Percentiles rank a stretch among this genome's conserved stretches.
phyloP scores from a whole-genome alignment of 2,113 vertebrate genomes.

The Tyrannus savana region DNA sequence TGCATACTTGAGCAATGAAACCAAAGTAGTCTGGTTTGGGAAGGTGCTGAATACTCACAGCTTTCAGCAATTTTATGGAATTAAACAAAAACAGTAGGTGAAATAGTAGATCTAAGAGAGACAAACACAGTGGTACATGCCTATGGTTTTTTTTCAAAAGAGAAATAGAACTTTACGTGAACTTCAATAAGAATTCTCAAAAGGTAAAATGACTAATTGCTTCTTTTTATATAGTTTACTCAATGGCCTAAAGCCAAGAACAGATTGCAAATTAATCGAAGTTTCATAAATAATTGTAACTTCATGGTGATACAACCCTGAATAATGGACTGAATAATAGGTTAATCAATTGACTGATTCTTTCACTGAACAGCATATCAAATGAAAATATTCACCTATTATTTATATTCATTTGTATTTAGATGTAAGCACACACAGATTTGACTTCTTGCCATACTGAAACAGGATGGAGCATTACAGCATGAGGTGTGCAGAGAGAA shows the following conservation, averaged over 20 bases:
- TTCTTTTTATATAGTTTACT: slow-evolving; percentile 7
- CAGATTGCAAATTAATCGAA: slow-evolving; percentile 17
- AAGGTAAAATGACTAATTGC: slow-evolving; percentile 9
- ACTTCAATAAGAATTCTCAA: background rate
- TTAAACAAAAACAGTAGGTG: background rate
- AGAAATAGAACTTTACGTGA: background rate
- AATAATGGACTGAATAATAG: slow-evolving; percentile 25
- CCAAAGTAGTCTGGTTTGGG: background rate
- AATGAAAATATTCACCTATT: background rate
- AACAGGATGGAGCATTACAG: background rate
- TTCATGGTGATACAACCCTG: background rate
- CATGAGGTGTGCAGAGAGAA: background rate
- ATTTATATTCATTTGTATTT: slow-evolving; percentile 13
- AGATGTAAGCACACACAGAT: background rate
- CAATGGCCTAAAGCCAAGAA: slow-evolving; percentile 1
- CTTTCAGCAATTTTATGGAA: background rate
- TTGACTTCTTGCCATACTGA: background rate
- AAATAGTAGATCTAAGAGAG: background rate
- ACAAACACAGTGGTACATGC: background rate
- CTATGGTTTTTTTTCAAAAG: background rate
- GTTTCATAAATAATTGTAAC: slow-evolving; percentile 38
- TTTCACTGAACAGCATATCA: background rate
- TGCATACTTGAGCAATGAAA: background rate
- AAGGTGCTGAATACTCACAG: background rate
- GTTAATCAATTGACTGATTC: slow-evolving; percentile 26